Conservation (phyloP, 2,113 vertebrate genomes). For the Amazona vittata region DNA sequence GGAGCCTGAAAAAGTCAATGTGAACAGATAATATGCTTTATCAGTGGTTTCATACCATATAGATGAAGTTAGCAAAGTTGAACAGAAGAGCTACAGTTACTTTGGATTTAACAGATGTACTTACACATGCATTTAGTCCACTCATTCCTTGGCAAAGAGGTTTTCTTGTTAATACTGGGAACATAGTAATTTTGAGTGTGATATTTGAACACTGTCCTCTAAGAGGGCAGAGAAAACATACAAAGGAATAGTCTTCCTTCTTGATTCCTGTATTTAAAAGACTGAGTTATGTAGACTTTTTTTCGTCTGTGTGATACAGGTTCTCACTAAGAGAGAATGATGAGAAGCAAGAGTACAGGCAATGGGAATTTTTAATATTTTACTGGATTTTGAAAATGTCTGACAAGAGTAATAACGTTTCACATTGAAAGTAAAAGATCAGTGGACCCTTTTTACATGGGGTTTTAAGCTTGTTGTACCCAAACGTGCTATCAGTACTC, state of each 20-base stretch:
- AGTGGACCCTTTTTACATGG: not conserved
- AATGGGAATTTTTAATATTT: not conserved
- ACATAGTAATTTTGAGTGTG: not conserved
- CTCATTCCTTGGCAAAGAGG: not conserved
- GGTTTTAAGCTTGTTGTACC: not conserved
- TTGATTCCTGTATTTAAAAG: not conserved
- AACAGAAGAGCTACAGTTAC: conserved; percentile 27
- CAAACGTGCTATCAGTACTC: not conserved
- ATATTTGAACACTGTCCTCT: not conserved
- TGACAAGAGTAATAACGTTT: not conserved
- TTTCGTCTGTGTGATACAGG: not conserved
- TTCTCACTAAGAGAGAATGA: not conserved
- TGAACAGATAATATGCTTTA: not conserved
- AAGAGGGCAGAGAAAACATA: not conserved
- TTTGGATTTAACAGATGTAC: not conserved
- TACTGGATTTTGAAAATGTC: not conserved
- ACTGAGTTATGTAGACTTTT: not conserved
- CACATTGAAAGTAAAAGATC: not conserved
- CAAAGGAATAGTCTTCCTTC: not conserved
- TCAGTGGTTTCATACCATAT: conserved; percentile 13
- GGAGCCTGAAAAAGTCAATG: not conserved
- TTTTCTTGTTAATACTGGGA: not conserved
- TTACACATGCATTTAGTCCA: not conserved
- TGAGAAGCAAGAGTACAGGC: not conserved
- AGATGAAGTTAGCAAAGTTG: conserved; percentile 23